phyloP scores from a whole-genome alignment of 2,797 vertebrate genomes.

The Channa striata region DNA sequence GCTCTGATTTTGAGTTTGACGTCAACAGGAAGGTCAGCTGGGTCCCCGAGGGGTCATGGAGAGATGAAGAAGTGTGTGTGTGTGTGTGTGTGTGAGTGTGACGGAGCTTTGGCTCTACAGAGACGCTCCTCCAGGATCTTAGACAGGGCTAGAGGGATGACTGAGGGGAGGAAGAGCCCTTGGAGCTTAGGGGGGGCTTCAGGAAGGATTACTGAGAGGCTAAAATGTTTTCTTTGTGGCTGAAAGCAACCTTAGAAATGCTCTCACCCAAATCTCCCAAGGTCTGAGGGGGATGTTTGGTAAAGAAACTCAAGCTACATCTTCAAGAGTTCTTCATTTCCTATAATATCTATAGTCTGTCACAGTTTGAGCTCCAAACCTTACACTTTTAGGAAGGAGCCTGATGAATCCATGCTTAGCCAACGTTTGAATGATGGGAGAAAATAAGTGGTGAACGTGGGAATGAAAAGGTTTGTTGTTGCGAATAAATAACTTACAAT shows the following conservation, averaged over 20 bases:
- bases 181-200: constrained; percentile 78
- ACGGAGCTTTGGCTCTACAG: constrained; percentile 16
- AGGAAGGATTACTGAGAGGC: constrained; percentile 80
- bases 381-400: constrained; percentile 7
- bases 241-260: constrained; percentile 82
- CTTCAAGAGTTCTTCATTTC: constrained; percentile 35
- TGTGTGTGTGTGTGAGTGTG: background rate
- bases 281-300: constrained; percentile 52
- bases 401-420: background rate
- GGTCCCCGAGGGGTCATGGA: constrained; percentile 75
- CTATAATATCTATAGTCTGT: constrained; percentile 16
- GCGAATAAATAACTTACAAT: background rate
- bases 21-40: constrained; percentile 84
- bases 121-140: constrained; percentile 54
- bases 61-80: constrained; percentile 41
- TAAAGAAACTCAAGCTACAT: constrained; percentile 52
- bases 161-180: constrained; percentile 63
- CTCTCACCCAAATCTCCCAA: constrained; percentile 71
- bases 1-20: constrained; percentile 83
- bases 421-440: background rate
- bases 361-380: constrained; percentile 13
- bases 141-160: constrained; percentile 56
- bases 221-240: constrained; percentile 88
- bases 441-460: background rate
- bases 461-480: background rate